These are phyloP conservation scores for Enhydra lutris DNA, from an alignment of 2,113 vertebrate species.

Conservation along the genomic window DNA sequence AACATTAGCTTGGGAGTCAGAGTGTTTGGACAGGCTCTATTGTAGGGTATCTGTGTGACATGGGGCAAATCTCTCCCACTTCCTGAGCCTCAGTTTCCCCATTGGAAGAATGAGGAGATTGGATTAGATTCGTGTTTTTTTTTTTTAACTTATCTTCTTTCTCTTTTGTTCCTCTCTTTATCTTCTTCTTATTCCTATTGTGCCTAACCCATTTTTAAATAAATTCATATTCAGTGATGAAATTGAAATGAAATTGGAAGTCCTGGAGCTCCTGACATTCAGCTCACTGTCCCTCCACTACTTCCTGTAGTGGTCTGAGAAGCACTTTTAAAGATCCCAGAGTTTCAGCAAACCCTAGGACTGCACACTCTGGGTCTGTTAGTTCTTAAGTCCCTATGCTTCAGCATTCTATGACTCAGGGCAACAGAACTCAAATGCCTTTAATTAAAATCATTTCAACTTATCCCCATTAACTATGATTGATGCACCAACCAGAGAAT, in stretches of 20 bases:
- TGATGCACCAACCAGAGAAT: constrained; percentile 60
- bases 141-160: neutral
- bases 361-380: neutral
- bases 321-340: too few relatives aligned
- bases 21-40: neutral
- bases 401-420: neutral
- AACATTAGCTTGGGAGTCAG: neutral
- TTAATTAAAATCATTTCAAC: constrained; percentile 63
- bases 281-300: neutral
- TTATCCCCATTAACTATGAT: constrained; percentile 59
- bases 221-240: neutral
- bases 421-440: constrained; percentile 30
- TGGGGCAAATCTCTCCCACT: neutral
- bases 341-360: neutral
- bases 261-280: neutral
- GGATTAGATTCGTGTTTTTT: neutral
- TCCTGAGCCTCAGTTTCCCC: neutral
- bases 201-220: neutral
- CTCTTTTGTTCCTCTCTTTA: neutral
- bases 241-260: neutral
- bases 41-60: neutral
- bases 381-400: neutral
- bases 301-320: neutral
- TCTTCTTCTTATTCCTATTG: neutral
- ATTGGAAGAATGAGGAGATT: neutral